These are phyloP conservation scores for Loris lydekkerianus DNA, from an alignment of 2,797 vertebrate genomes.

Conservation along the genomic window DNA sequence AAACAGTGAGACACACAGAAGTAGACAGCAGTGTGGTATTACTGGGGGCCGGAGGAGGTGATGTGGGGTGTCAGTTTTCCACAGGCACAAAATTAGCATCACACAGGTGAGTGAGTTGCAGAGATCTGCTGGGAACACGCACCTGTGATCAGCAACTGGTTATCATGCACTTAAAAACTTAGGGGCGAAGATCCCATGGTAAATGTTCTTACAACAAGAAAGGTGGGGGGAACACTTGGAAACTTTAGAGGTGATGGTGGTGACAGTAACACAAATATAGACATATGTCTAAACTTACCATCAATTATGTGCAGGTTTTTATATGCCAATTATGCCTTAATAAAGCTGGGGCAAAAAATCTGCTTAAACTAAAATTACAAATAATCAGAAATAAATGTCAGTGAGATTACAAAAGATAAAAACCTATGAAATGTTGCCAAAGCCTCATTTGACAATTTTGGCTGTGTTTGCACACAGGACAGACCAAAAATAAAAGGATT, in stretches of 20 bases:
- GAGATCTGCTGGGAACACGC: neutral
- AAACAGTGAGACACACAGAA: neutral
- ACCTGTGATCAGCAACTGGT: neutral
- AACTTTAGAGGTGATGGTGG: neutral
- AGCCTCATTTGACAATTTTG: neutral
- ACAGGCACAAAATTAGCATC: neutral
- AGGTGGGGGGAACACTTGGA: neutral
- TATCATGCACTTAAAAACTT: neutral
- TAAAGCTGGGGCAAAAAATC: neutral
- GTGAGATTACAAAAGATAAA: neutral
- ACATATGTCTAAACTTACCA: neutral
- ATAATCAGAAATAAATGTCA: slow-evolving; percentile 6
- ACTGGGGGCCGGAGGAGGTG: neutral
- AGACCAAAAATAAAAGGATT: neutral
- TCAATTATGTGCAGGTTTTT: neutral
- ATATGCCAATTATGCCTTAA: neutral
- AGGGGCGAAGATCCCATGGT: neutral
- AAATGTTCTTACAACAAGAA: neutral
- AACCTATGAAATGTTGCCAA: neutral
- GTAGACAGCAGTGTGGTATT: neutral
- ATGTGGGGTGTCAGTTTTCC: too few relatives aligned
- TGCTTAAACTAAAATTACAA: neutral
- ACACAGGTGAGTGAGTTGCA: neutral
- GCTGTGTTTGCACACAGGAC: neutral
- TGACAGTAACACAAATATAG: neutral